These are phyloP conservation scores for Xanthia togata DNA, from an alignment of 2,888 invertebrate species.

Conservation along the genomic window DNA sequence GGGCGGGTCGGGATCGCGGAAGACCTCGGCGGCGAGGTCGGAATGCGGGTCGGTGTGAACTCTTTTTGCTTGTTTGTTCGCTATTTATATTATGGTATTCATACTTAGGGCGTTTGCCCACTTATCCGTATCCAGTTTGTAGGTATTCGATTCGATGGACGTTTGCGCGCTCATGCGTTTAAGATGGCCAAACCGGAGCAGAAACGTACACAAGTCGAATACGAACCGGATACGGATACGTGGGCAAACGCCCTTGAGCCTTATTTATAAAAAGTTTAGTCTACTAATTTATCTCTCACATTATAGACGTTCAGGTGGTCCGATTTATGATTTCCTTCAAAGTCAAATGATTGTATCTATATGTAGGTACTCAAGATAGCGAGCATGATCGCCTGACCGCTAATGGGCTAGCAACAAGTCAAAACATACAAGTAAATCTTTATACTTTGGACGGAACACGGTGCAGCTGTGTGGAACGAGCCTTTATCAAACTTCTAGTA, in stretches of 20 bases:
- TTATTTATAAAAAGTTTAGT: neutral
- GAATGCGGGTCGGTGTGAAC: too few relatives aligned
- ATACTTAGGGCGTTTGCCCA: too few relatives aligned
- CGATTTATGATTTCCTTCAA: neutral
- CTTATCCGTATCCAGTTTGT: too few relatives aligned
- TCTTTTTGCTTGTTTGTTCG: too few relatives aligned
- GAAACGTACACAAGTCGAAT: too few relatives aligned
- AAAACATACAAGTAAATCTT: slow-evolving; percentile 2
- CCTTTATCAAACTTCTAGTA: neutral
- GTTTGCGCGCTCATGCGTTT: too few relatives aligned
- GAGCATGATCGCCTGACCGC: neutral
- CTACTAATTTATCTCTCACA: neutral
- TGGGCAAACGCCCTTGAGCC: too few relatives aligned
- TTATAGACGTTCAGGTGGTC: neutral
- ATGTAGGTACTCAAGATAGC: slow-evolving; percentile 9
- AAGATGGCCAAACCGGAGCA: too few relatives aligned
- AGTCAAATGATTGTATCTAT: slow-evolving; percentile 4
- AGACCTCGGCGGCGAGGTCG: too few relatives aligned
- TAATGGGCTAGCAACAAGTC: slow-evolving; percentile 4
- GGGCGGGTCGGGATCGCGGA: too few relatives aligned
- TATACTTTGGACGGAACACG: neutral
- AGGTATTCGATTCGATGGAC: too few relatives aligned
- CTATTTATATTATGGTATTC: neutral
- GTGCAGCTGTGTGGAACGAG: neutral
- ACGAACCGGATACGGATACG: too few relatives aligned